These are phyloP conservation scores for Sorex fumeus DNA, from an alignment of 2,113 vertebrate genomes.

Conservation along the genomic window DNA sequence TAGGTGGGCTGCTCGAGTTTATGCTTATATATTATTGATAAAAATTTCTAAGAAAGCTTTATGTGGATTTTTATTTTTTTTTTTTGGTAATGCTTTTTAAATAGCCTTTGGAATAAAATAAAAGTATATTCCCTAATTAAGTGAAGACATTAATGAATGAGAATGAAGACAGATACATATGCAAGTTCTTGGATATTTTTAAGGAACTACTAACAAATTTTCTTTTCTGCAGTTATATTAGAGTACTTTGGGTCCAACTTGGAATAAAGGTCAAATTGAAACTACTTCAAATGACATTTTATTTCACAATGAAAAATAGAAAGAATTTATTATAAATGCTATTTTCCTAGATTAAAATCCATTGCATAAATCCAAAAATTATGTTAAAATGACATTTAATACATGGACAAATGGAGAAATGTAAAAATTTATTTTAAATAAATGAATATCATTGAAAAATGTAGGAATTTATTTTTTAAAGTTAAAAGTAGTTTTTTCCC, in stretches of 20 bases:
- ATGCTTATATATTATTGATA: neutral
- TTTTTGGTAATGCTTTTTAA: neutral
- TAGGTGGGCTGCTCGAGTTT: neutral
- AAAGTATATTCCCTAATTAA: neutral
- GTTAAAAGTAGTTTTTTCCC: neutral
- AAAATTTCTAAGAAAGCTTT: neutral
- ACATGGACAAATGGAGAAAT: constrained; percentile 27
- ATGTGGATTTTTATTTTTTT: neutral
- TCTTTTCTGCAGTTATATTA: neutral
- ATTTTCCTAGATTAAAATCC: constrained; percentile 64
- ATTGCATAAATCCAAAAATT: constrained; percentile 61
- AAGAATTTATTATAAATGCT: constrained; percentile 70
- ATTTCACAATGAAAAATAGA: constrained; percentile 42
- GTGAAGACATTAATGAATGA: neutral
- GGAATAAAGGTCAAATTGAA: constrained; percentile 69
- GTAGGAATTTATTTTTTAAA: constrained; percentile 49
- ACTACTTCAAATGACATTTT: constrained; percentile 71
- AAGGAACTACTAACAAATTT: neutral
- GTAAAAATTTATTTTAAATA: constrained; percentile 20
- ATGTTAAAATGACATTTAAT: constrained; percentile 68
- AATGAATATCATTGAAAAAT: constrained; percentile 10
- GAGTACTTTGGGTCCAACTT: neutral
- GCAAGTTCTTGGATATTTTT: neutral
- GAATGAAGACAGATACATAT: neutral
- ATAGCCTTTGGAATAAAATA: neutral